Base-by-base conservation (phyloP, 2,888 invertebrate genomes). In the Eilema sororculum region DNA sequence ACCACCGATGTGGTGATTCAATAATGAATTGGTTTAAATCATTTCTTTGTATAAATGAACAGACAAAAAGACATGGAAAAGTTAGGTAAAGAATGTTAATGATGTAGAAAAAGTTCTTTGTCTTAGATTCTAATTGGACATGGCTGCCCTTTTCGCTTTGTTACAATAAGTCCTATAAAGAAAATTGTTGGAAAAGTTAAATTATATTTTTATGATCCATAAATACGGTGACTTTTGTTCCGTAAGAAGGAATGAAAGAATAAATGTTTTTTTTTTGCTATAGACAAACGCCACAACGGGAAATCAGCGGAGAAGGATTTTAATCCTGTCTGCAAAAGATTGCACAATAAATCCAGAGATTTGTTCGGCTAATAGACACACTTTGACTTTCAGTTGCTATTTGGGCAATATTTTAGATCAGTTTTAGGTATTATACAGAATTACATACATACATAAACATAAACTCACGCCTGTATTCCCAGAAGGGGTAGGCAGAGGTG, bases 21-120 rank as follows among this genome's bases (percentile, higher is more conserved):
- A 75, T 78, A 78, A 83, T 77, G 75, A 73, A 77, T 72, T 70
- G 75, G 73, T 73, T 80, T 74, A 71, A 73, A 77, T 74, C 46
- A 75, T 76, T 82, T 76, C 74, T 78, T 72, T 66, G 61, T 69
- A 68, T 66, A 59, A 65, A 30, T 13, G 57, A 59, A 25, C 22
- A 57, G 56, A 65, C 61, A 57, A 58, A 62, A 62, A 64, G 33
- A 24, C 24, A 33, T 61, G 59, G 16, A 28, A 71, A 67, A 67
- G 8, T 64, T 65, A 41, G 63, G 64, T 61, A 62, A 68, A 71
- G 60, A 56, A 70, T 69, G 33, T 20, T 52, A 60, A 70, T 75
- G 24, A 9, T 10, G 22, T 66, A 13, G 10, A 68, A 61, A 33
- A 57, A 20, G 16, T 24, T 30, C 46, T 73, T 37, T 20, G 52